These are phyloP conservation scores for Prunella fulvescens DNA, from an alignment of 2,113 vertebrate species.

Conservation along the genomic window DNA sequence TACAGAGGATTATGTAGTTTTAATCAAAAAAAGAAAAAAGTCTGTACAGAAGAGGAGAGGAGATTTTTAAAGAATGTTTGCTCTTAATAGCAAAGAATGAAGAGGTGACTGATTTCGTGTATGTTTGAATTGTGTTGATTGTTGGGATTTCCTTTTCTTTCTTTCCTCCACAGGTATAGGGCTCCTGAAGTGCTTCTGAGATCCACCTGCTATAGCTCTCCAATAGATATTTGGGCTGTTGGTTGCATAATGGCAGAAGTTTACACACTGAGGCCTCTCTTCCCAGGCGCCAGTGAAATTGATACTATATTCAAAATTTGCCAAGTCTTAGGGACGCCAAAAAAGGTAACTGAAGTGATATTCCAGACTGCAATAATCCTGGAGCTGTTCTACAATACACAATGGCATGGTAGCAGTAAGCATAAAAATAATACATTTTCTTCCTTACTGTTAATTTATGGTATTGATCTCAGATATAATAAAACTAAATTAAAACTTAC, in stretches of 20 bases:
- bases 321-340: constrained; percentile 80
- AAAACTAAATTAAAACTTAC: not conserved
- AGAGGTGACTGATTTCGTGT: not conserved
- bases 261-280: constrained; percentile 80
- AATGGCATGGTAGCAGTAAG: not conserved
- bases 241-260: constrained; percentile 86
- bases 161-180: constrained; percentile 71
- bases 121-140: not conserved
- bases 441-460: not conserved
- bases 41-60: not conserved
- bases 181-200: constrained; percentile 82
- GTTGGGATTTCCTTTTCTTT: not conserved
- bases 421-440: not conserved
- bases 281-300: constrained; percentile 82
- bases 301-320: constrained; percentile 86
- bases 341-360: constrained; percentile 74
- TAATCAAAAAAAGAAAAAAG: not conserved
- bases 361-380: not conserved
- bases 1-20: not conserved
- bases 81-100: not conserved
- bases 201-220: constrained; percentile 80
- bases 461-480: not conserved
- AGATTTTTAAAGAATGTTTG: not conserved
- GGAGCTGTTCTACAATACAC: not conserved
- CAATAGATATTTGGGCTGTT: constrained; percentile 83